Base-by-base conservation (phyloP, 37 sponge, comb jelly and placozoan genomes). In the Bolinopsis microptera region DNA sequence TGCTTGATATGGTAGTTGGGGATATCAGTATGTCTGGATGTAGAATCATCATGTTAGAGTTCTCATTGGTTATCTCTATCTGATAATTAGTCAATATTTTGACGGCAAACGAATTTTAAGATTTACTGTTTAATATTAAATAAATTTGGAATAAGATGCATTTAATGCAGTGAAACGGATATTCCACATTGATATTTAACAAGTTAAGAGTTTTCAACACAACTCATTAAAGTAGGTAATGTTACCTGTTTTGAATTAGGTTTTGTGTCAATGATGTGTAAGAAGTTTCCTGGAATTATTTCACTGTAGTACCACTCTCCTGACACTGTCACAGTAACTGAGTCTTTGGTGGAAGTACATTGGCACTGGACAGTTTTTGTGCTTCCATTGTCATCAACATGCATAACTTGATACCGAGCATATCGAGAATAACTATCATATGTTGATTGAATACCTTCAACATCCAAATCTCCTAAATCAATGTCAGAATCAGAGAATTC, bases 301-400 rank as follows among this genome's bases (percentile, higher is more conserved):
- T 41, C 36, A 86, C 90, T 28, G 24, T 41, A 39, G 24, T 41
- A 86, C 90, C 90, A 86, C 61, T 86, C 90, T 41, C 90, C 90
- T 25, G 90, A 86, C 0, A 38, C 0, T 32, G 9, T 77, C 36
- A 77, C 0, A 35, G 35, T 77, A 3, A 34, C 21, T 35, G 1
- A 16, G 1, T 9, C 80, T 32, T 1, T 22, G 0, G 21, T 35
- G 36, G 21, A 32, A 2, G 36, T 32, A 1, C 33, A 0, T 34
- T 77, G 1, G 21, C 80, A 77, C 21, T 35, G 16, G 0, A 77
- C 36, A 31, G 33, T 32, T 18, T 77, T 77, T 1, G 26, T 72
- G 25, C 26, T 2, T 2, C 31, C 74, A 21, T 72, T 30, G 26
- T 72, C 74, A 23, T 72, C 74, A 3, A 72, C 74, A 72, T 21